Conservation (phyloP, 1,140 invertebrate species). For the Trichoplusia ni region DNA sequence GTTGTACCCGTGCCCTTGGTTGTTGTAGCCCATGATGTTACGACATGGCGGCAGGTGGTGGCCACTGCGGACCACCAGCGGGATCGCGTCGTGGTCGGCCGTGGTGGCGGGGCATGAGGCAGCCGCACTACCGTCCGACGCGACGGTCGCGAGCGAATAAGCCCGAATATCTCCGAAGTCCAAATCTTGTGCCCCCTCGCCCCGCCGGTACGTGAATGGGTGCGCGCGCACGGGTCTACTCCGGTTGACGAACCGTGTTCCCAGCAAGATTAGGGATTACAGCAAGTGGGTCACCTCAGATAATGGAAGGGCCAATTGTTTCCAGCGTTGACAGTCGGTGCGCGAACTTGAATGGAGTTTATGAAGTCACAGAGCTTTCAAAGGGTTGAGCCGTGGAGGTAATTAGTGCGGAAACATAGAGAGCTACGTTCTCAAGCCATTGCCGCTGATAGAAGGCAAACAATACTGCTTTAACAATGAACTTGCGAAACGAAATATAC, state of each 20-base stretch:
- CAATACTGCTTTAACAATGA: too few species aligned
- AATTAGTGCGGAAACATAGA: not conserved
- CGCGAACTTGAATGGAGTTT: conserved; percentile 6
- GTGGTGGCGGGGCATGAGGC: conserved; percentile 58
- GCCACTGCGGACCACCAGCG: conserved; percentile 75
- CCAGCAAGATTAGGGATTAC: conserved; percentile 42
- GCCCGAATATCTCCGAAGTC: conserved; percentile 26
- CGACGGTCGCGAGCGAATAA: conserved; percentile 27
- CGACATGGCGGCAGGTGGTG: conserved; percentile 72
- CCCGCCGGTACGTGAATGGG: conserved; percentile 58
- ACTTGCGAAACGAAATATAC: too few species aligned
- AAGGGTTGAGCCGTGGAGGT: not conserved
- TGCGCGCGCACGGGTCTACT: conserved; percentile 57
- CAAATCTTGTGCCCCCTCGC: conserved; percentile 10
- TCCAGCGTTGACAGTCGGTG: conserved; percentile 13
- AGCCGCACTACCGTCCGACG: conserved; percentile 19
- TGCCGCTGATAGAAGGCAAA: not conserved
- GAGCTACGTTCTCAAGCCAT: not conserved
- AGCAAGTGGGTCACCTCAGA: conserved; percentile 39
- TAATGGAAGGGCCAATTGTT: conserved; percentile 21
- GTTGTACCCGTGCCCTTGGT: conserved; percentile 92
- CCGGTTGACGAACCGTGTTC: conserved; percentile 30
- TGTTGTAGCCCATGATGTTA: conserved; percentile 88
- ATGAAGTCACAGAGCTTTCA: not conserved
- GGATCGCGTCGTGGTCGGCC: conserved; percentile 73